A percentile compares a stretch with the other conserved stretches of the same genome.
Evolutionary conservation across 2,797 vertebrate genomes (phyloP).

Genomic region (Protosalanx chinensis): DNA sequence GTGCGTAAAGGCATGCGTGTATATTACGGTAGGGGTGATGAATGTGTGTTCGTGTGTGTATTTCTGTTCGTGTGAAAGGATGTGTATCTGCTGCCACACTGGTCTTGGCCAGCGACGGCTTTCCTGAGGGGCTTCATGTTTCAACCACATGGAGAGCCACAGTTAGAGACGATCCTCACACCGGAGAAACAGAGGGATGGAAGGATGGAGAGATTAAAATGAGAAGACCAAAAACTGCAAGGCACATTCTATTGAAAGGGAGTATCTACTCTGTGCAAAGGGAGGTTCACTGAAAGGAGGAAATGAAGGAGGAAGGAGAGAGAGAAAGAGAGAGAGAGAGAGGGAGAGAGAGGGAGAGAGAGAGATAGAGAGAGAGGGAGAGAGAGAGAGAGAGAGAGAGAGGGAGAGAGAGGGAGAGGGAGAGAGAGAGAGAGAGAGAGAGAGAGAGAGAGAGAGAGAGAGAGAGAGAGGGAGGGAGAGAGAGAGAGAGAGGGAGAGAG

Average conservation of each 20-base stretch:
- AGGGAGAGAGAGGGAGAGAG: slow-evolving; percentile 25
- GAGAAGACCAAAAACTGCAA: neutral
- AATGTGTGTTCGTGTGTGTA: neutral
- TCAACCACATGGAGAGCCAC: slow-evolving; percentile 44
- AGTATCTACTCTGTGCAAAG: neutral
- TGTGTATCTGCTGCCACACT: slow-evolving; percentile 7
- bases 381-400: neutral
- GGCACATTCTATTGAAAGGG: neutral
- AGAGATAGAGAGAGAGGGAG: slow-evolving; percentile 23
- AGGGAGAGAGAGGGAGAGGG: no score
- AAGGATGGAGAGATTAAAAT: neutral
- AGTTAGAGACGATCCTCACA: slow-evolving; percentile 24
- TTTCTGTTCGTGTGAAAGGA: neutral
- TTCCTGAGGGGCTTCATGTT: slow-evolving; percentile 49
- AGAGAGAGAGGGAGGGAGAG: slow-evolving; percentile 20
- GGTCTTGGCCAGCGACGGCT: slow-evolving; percentile 27
- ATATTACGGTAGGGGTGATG: neutral
- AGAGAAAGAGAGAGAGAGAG: slow-evolving; percentile 18
- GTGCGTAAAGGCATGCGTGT: slow-evolving; percentile 10
- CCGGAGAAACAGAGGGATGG: slow-evolving; percentile 1
- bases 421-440: slow-evolving; percentile 5
- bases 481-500: neutral
- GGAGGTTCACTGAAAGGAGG: neutral
- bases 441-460: slow-evolving; percentile 25
- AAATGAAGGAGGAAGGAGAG: neutral